phyloP scores from a whole-genome alignment of 2,888 invertebrate genomes.

The Anthrax anthrax region DNA sequence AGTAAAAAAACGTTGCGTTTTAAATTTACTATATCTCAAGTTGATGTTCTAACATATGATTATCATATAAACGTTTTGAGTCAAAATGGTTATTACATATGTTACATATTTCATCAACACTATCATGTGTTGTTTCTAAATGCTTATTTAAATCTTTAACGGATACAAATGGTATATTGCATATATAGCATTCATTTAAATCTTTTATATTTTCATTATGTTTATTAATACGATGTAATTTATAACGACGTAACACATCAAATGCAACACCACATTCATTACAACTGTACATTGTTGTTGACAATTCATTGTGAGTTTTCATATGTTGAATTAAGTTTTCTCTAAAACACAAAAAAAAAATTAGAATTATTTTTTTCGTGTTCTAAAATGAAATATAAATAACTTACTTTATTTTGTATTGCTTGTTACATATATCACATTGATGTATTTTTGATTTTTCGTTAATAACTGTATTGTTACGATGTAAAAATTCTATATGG shows the following conservation, averaged over 20 bases:
- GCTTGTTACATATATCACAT: conserved; percentile 24
- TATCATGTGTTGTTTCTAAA: conserved; percentile 15
- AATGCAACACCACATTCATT: conserved; percentile 17
- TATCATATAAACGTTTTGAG: conserved; percentile 16
- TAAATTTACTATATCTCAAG: background rate
- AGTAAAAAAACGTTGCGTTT: too few species aligned
- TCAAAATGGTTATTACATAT: conserved; percentile 15
- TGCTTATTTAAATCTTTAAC: conserved; percentile 16
- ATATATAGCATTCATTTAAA: conserved; percentile 17
- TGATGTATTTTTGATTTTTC: conserved; percentile 15
- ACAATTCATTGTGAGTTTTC: conserved; percentile 13
- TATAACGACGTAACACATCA: conserved; percentile 15
- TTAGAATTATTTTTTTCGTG: too few species aligned
- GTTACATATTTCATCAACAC: conserved; percentile 15
- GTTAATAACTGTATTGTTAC: background rate
- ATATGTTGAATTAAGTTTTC: conserved; percentile 17
- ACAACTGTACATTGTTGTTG: conserved; percentile 14
- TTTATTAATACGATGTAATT: conserved; percentile 16
- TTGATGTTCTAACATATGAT: conserved; percentile 18
- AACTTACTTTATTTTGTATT: conserved; percentile 23
- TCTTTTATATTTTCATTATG: conserved; percentile 16
- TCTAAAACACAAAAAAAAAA: conserved; percentile 8
- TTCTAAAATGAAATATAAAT: background rate
- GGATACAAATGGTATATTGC: conserved; percentile 15
- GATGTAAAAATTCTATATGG: conserved; percentile 1